Base-by-base conservation (phyloP, 2,797 vertebrate species). In the Protonibea diacanthus region DNA sequence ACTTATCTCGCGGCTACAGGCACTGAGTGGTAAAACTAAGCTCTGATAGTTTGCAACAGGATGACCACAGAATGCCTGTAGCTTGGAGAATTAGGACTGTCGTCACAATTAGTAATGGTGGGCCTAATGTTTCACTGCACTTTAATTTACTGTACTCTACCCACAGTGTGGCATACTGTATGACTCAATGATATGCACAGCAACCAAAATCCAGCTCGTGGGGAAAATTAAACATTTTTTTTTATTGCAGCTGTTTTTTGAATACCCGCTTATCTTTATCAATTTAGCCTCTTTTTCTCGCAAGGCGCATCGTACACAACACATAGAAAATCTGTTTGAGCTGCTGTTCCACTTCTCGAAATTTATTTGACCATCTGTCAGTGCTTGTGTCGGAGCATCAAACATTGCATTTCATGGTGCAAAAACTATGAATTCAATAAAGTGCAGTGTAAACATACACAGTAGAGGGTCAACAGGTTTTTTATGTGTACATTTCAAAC, bases 1-100 rank as follows among this genome's bases (percentile, higher is more conserved):
- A 94, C 93, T 95, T 94, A 94, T 95, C 94, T 94, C 78, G 10
- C 47, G 25, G 89, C 91, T 85, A 90, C 94, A 95, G 94, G 82
- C 93, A 2, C 76, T 3, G 70, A 89, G 84, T 87, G 82, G 84
- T 91, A 91, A 92, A 92, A 93, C 91, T 90, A 91, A 95, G 90
- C 91, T 89, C 84, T 88, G 90, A 94, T 93, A 85, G 88, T 93
- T 91, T 93, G 89, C 84, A 91, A 87, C 82, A 88, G 87, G 86
- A 90, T 90, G 90, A 92, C 89, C 90, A 91, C 74, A 88, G 86
- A 89, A 89, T 55, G 87, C 90, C 85, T 89, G 85, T 82, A 87
- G 91, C 91, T 88, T 3, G 44, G 90, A 90, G 90, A 94, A 93
- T 93, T 92, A 90, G 91, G 84, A 62, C 91, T 87, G 90, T 92